A percentile compares a stretch with the other conserved stretches of the same genome.
phyloP scores from a whole-genome alignment of 2,797 vertebrate genomes.

The Poecilia velifera region DNA sequence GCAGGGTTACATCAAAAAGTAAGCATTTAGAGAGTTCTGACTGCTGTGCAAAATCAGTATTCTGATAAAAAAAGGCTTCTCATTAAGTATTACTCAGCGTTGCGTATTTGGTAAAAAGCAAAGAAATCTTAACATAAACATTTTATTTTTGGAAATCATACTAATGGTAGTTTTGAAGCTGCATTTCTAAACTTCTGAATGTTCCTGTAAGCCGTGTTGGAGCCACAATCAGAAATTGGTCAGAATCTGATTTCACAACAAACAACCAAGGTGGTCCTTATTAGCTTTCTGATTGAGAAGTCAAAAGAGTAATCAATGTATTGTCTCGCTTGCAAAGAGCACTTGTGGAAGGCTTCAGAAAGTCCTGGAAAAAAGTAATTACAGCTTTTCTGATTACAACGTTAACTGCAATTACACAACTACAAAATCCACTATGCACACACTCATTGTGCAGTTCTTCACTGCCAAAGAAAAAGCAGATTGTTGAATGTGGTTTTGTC shows the following conservation, averaged over 20 bases:
- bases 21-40: background rate
- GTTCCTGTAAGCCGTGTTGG: background rate
- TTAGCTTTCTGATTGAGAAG: background rate
- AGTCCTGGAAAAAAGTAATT: background rate
- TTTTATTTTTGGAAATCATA: background rate
- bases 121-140: background rate
- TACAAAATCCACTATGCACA: background rate
- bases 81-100: background rate
- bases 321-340: background rate
- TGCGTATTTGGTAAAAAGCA: background rate
- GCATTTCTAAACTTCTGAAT: background rate
- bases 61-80: background rate
- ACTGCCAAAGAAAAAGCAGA: background rate
- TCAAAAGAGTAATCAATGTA: background rate
- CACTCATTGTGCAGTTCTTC: background rate
- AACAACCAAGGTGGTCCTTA: background rate
- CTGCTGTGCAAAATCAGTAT: background rate
- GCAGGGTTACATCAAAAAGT: too few species aligned
- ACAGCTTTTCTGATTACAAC: background rate
- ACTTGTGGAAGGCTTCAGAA: background rate
- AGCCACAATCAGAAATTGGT: background rate
- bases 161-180: background rate
- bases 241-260: background rate
- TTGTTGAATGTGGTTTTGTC: background rate
- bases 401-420: background rate